Base-by-base conservation (phyloP, 2,113 vertebrate genomes). In the Ageneiosus marmoratus region DNA sequence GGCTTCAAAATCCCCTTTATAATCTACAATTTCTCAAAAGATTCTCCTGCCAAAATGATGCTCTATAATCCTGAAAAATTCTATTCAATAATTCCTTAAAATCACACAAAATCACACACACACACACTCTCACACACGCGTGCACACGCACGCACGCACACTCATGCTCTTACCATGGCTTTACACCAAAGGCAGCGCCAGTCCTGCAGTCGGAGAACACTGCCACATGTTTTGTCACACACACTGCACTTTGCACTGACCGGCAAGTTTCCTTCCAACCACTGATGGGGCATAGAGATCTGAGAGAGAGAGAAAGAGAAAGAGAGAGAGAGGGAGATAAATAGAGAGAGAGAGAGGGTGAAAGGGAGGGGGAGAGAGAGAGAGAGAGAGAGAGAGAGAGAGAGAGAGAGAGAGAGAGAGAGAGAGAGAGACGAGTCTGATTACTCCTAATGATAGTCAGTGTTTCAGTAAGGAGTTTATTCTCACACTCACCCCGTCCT, bases 171-270 rank as follows among this genome's bases (percentile, higher is more conserved):
- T 89, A 99, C 98, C 97, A 98, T 97, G 86, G 97, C 96, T 90
- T 98, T 99, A 86, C 97, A 99, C 98, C 98, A 99, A 16, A 99
- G 95, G 87, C 98, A 99, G 82, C 96, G 96, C 96, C 96, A 97
- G 93, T 99, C 98, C 87, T 99, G 98, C 82, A 99, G 92, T 3
- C 98, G 95, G 2, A 99, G 92, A 74, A 99, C 98, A 0, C 97
- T 98, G 87, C 98, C 98, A 1, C 97, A 99, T 0, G 97, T 98
- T 91, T 96, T 98, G 79, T 99, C 98, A n/a, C 98, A 99, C 41
- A 97, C 95, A 0, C 91, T 94, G 83, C 98, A 99, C 76, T 98
- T 98, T 7, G 98, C 98, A 0, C 97, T 98, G 85, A 99, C 98
- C 0, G 97, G 96, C 6, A 99, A 92, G 90, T 99, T 99, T 63